Percentiles rank a stretch among this genome's conserved stretches.
Conservation (phyloP, 2,797 vertebrate genomes). For the Heterohyrax brucei region DNA sequence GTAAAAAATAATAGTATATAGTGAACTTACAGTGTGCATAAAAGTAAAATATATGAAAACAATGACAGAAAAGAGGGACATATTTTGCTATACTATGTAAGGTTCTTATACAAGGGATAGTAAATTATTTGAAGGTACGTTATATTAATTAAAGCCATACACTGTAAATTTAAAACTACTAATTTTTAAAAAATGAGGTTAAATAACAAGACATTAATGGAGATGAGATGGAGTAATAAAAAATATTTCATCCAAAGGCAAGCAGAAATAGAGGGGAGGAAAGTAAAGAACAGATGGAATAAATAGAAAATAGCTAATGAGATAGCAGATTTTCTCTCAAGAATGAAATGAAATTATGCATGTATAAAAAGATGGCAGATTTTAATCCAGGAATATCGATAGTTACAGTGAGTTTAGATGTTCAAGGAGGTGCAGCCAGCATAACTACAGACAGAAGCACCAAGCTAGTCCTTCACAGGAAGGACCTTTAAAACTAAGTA, state of each 20-base stretch:
- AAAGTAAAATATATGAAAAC: background rate
- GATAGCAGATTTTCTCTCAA: background rate
- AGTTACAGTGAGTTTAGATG: constrained; percentile 42
- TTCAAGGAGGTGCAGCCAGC: background rate
- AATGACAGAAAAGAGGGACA: background rate
- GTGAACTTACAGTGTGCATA: background rate
- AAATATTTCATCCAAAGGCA: background rate
- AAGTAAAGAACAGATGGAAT: background rate
- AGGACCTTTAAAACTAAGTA: too few species aligned
- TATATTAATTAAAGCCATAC: background rate
- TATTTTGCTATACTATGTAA: background rate
- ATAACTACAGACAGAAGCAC: too few species aligned
- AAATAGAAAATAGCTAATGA: background rate
- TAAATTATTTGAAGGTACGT: background rate
- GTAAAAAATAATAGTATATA: background rate
- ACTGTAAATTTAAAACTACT: background rate
- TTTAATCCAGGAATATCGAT: constrained; percentile 43
- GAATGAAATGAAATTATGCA: too few species aligned
- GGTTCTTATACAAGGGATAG: background rate
- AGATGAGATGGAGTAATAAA: constrained; percentile 27
- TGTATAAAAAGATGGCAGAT: background rate
- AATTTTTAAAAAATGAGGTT: constrained; percentile 44
- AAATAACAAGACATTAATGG: constrained; percentile 22
- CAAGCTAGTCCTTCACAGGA: too few species aligned
- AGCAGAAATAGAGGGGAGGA: constrained; percentile 39